phyloP scores from a whole-genome alignment of 1,140 invertebrate species.

The Nasonia giraulti region DNA sequence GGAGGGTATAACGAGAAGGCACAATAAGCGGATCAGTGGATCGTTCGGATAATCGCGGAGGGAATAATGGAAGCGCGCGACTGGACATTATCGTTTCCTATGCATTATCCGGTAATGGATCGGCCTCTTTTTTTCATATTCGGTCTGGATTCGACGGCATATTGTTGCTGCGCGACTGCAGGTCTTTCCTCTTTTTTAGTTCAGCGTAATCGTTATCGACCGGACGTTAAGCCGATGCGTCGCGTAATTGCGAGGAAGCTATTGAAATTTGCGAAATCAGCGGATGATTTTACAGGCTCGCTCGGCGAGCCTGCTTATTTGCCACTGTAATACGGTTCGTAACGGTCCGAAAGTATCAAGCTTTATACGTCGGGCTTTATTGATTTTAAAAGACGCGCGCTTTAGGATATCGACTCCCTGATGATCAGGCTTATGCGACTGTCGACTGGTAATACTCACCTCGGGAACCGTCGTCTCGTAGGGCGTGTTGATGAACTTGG shows the following conservation, averaged over 20 bases:
- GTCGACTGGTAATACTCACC: constrained; percentile 75
- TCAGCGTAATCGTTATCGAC: neutral
- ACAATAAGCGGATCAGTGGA: neutral
- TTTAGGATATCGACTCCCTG: neutral
- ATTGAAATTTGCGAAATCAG: neutral
- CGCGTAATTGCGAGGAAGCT: neutral
- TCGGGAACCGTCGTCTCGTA: constrained; percentile 91
- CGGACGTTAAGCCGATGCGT: neutral
- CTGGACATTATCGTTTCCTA: neutral
- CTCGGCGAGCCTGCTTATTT: neutral
- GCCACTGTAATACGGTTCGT: neutral
- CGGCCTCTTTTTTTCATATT: neutral
- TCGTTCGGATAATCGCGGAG: neutral
- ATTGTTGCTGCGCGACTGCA: neutral
- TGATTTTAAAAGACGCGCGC: neutral
- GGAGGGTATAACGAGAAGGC: no score
- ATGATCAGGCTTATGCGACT: neutral
- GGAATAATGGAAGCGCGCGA: neutral
- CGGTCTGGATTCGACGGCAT: neutral
- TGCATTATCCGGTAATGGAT: neutral
- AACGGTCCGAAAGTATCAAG: no score
- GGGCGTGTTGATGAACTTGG: constrained; percentile 85
- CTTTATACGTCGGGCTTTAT: neutral
- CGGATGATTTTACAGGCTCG: neutral
- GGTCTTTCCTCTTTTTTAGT: neutral